Conservation (phyloP, 1,140 invertebrate species). For the Psix sp. region DNA sequence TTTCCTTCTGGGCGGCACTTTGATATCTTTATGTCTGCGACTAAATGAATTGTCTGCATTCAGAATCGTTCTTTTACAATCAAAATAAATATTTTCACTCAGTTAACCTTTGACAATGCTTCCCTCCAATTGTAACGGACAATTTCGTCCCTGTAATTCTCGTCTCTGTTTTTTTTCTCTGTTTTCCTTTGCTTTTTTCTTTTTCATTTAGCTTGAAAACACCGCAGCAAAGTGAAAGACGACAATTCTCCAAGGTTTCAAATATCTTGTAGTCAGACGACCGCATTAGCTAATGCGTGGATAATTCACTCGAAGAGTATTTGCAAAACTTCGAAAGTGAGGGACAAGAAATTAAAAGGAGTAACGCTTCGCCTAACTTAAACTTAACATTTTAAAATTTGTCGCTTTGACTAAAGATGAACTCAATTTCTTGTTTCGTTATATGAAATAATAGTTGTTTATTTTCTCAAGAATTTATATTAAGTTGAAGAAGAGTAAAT, state of each 20-base stretch:
- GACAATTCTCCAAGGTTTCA: constrained; percentile 33
- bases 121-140: constrained; percentile 16
- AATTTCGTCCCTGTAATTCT: constrained; percentile 22
- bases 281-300: constrained; percentile 40
- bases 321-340: constrained; percentile 16
- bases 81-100: constrained; percentile 48
- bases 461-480: not conserved
- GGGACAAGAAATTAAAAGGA: constrained; percentile 12
- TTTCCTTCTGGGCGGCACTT: constrained; percentile 34
- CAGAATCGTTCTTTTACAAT: constrained; percentile 42
- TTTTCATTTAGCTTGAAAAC: constrained; percentile 17
- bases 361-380: constrained; percentile 7
- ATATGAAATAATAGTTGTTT: constrained; percentile 8
- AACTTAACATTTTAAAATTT: constrained; percentile 11
- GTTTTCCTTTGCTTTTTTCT: not conserved
- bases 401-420: not conserved
- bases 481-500: too few species aligned
- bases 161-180: constrained; percentile 20
- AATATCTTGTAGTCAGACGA: constrained; percentile 37
- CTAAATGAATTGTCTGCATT: constrained; percentile 45
- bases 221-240: constrained; percentile 22
- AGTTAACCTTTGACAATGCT: constrained; percentile 37
- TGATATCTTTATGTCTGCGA: constrained; percentile 46
- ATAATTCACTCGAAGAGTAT: constrained; percentile 44
- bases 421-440: constrained; percentile 18